Base-by-base conservation (phyloP, 1,140 invertebrate genomes). In the Drosophila carrolli region DNA sequence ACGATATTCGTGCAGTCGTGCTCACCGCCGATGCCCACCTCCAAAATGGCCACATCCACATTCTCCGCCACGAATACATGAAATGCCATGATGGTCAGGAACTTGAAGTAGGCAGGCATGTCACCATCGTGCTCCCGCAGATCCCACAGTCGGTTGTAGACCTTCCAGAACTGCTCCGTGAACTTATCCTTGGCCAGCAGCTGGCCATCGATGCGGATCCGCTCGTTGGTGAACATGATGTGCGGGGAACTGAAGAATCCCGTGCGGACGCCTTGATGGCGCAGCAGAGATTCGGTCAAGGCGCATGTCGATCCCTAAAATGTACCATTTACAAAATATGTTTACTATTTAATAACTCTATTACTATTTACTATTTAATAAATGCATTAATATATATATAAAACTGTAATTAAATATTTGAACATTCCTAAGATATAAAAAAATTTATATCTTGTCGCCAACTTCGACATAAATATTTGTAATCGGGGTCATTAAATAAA, bases 201-300 rank as follows among this genome's bases (percentile, higher is more conserved):
- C 54, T 93, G 77, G 0, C 98, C 98, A 93, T 98, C 95, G 32
- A 99, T 95, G 51, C 96, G 94, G 59, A 99, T 98, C 55, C 99
- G 94, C 92, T 99, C 99, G n/a, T 97, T 94, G 0, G 98, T 97
- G 46, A 96, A 95, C 7, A 99, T 93, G 14, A 99, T 92, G 93
- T 99, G 99, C 2, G 99, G 99, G 0, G 98, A 99, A 41, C 97
- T 98, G 92, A 95, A 99, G 88, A 99, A 98, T 4, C 99, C 99
- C 0, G 98, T 99, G 81, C 94, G 96, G 80, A 95, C 97, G 1
- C 98, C 98, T 90, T 97, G 95, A 1, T 95, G 90, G 0, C 97
- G 94, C 11, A 99, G 93, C 75, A 99, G 97, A 0, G 96, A 95
- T 91, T 99, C 99, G 51, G 95, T 95, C 91, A 97, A 96, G 0